A percentile compares a stretch with the other conserved stretches of the same genome.
Evolutionary conservation across 2,888 invertebrate species (phyloP).

Genomic region (Hetaerina titia): DNA sequence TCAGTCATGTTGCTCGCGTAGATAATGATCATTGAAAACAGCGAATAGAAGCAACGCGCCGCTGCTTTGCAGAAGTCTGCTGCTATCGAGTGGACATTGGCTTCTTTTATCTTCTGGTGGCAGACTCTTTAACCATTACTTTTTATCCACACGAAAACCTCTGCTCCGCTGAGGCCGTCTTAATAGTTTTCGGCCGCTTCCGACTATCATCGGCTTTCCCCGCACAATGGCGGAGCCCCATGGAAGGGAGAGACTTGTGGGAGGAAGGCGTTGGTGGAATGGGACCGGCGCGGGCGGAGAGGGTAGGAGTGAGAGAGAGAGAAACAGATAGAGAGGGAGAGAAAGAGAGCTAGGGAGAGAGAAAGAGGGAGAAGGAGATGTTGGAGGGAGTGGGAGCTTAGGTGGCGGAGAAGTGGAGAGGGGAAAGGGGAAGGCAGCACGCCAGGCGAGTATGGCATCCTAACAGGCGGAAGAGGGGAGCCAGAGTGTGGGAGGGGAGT

Average conservation of each 20-base stretch:
- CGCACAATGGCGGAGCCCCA: background rate
- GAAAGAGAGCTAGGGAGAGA: background rate
- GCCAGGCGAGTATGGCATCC: too few relatives aligned
- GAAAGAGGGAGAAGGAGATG: background rate
- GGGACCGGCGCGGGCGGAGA: background rate
- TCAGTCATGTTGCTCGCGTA: too few relatives aligned
- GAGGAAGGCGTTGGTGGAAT: background rate
- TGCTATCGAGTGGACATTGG: background rate
- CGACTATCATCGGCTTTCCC: constrained; percentile 5
- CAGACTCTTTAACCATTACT: background rate
- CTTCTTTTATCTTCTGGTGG: background rate
- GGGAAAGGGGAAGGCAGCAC: too few relatives aligned
- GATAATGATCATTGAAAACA: too few relatives aligned
- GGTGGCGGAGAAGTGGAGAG: background rate
- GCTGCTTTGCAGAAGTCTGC: background rate
- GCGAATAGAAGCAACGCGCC: too few relatives aligned
- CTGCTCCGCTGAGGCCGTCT: background rate
- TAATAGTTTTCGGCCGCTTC: constrained; percentile 40
- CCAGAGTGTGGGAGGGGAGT: background rate
- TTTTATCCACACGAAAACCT: background rate
- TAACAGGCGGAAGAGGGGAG: background rate
- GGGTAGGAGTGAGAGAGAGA: background rate
- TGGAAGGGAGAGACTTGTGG: background rate
- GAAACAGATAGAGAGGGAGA: background rate
- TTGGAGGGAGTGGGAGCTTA: background rate